Percentiles rank a stretch among this genome's conserved stretches.
Evolutionary conservation across 2,888 invertebrate species (phyloP).

Genomic region (Timandra comae): DNA sequence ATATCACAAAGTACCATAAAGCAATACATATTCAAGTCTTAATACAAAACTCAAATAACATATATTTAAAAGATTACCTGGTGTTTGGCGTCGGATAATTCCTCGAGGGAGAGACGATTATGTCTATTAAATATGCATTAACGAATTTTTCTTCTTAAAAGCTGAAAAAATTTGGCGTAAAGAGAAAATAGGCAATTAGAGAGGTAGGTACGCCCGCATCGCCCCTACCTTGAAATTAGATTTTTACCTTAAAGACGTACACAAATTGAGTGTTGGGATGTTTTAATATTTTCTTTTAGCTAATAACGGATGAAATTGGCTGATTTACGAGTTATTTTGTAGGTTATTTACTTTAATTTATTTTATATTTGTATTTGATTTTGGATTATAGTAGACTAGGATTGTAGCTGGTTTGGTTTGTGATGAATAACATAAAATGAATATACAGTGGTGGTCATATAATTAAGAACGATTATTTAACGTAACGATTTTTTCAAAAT

Average conservation of each 20-base stretch:
- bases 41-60: slow-evolving; percentile 9
- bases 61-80: slow-evolving; percentile 34
- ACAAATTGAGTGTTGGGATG: slow-evolving; percentile 59
- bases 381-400: too few species aligned
- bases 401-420: too few species aligned
- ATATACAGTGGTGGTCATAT: too few species aligned
- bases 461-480: too few species aligned
- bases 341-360: slow-evolving; percentile 22
- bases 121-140: slow-evolving; percentile 75
- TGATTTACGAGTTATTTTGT: slow-evolving; percentile 36
- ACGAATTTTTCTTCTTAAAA: slow-evolving; percentile 75
- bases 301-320: slow-evolving; percentile 35
- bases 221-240: slow-evolving; percentile 51
- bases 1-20: too few species aligned
- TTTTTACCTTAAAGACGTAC: slow-evolving; percentile 65
- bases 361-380: too few species aligned
- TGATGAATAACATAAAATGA: too few species aligned
- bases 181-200: slow-evolving; percentile 74
- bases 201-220: slow-evolving; percentile 26
- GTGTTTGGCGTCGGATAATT: slow-evolving; percentile 27
- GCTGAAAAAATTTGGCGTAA: slow-evolving; percentile 71
- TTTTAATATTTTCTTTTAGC: slow-evolving; percentile 41
- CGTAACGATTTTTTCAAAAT: too few species aligned
- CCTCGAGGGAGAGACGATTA: slow-evolving; percentile 61
- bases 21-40: too few species aligned